Evolutionary conservation across 2,113 vertebrate species (phyloP).

Genomic region (Protobothrops mucrosquamatus): DNA sequence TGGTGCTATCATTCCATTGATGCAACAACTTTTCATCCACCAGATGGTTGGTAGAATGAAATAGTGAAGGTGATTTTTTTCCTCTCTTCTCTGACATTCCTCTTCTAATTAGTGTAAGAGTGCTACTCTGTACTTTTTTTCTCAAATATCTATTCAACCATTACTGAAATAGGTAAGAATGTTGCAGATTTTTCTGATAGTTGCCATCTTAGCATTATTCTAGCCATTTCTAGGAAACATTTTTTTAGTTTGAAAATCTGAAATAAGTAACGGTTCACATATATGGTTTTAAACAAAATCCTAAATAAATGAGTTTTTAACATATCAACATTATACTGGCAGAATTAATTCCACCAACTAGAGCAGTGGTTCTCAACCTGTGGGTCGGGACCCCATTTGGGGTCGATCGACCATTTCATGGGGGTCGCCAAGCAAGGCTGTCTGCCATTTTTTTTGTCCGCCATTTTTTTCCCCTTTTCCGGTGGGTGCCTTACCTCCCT

Average conservation of each 20-base stretch:
- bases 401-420: no score
- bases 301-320: not conserved
- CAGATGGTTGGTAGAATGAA: not conserved
- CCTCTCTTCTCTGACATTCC: not conserved
- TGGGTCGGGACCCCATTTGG: no score
- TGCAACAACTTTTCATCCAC: not conserved
- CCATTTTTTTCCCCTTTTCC: no score
- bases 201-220: not conserved
- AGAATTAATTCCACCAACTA: not conserved
- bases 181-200: accelerated
- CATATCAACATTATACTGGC: not conserved
- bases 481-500: no score
- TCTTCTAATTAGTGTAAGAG: not conserved
- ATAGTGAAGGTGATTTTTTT: not conserved
- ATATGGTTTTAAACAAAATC: not conserved
- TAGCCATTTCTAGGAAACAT: not conserved
- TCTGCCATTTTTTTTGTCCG: no score
- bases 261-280: not conserved
- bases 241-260: not conserved
- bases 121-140: not conserved
- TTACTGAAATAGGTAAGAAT: not conserved
- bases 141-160: not conserved
- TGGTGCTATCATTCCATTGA: not conserved
- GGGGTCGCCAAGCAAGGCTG: no score
- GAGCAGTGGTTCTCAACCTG: no score